A percentile compares a stretch with the other conserved stretches of the same genome.
These are phyloP conservation scores for Plectrocnemia conspersa DNA, from an alignment of 1,140 invertebrate genomes.

Conservation along the genomic window DNA sequence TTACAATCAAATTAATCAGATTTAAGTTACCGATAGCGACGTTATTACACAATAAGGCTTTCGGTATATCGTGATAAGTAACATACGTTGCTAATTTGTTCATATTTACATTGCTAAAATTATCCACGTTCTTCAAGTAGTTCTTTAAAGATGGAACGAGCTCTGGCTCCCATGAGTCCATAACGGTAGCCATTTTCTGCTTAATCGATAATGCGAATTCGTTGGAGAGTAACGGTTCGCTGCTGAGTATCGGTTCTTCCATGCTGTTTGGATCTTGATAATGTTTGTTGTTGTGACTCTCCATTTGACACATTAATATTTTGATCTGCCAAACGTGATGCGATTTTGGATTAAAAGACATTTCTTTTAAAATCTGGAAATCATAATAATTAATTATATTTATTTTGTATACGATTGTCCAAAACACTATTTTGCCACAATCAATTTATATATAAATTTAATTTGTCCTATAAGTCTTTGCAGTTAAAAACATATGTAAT, in stretches of 20 bases:
- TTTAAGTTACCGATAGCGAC: constrained; percentile 5
- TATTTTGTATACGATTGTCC: too few species aligned
- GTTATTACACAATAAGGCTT: constrained; percentile 40
- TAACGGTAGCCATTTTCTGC: constrained; percentile 51
- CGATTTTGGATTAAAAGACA: constrained; percentile 47
- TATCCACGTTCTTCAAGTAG: constrained; percentile 44
- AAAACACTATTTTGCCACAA: too few species aligned
- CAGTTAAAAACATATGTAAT: too few species aligned
- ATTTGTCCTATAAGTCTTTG: too few species aligned
- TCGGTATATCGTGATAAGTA: constrained; percentile 58
- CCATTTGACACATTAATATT: constrained; percentile 53
- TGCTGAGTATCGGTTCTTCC: constrained; percentile 34
- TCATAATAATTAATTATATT: constrained; percentile 25
- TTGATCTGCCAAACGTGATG: constrained; percentile 65
- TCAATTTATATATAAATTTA: too few species aligned
- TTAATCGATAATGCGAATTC: constrained; percentile 52
- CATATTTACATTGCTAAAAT: constrained; percentile 22
- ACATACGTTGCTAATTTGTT: constrained; percentile 54
- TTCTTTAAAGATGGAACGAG: constrained; percentile 47
- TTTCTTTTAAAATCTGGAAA: constrained; percentile 48
- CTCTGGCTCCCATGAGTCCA: constrained; percentile 55
- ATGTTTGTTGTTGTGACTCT: constrained; percentile 37
- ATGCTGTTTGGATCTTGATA: constrained; percentile 37
- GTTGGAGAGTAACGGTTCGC: constrained; percentile 43
- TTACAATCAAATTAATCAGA: constrained; percentile 23